phyloP scores from a whole-genome alignment of 37 sponge, comb jelly and placozoan genomes.

The Chondrilla cf. caribensis region DNA sequence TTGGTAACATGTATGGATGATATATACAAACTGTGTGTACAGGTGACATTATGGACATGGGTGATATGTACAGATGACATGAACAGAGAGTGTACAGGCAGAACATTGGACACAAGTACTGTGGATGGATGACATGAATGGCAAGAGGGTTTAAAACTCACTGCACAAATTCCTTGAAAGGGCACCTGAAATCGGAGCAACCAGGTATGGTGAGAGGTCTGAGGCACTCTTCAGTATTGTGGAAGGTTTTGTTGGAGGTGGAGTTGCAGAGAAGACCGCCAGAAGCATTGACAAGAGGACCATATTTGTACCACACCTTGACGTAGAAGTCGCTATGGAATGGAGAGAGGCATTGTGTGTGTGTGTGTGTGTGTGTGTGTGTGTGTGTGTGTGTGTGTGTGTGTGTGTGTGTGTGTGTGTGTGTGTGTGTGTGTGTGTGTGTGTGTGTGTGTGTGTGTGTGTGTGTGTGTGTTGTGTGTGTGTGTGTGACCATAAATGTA shows the following conservation, averaged over 20 bases:
- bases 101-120: no score
- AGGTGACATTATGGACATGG: no score
- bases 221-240: neutral
- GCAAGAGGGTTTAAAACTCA: no score
- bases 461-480: no score
- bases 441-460: neutral
- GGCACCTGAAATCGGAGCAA: neutral
- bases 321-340: neutral
- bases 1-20: no score
- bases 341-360: neutral
- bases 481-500: no score
- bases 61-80: no score
- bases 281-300: neutral
- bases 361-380: constrained; percentile 5
- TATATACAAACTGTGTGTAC: no score
- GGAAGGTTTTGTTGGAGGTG: neutral
- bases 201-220: neutral
- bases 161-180: neutral
- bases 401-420: constrained; percentile 19
- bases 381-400: constrained; percentile 22
- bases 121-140: no score
- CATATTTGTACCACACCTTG: constrained; percentile 26
- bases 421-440: constrained; percentile 8
- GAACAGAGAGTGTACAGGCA: no score
- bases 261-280: constrained; percentile 8